Evolutionary conservation across 2,888 invertebrate genomes (phyloP), one percentile per base, ranked within the genome.

Genomic region (Protula sp.): DNA sequence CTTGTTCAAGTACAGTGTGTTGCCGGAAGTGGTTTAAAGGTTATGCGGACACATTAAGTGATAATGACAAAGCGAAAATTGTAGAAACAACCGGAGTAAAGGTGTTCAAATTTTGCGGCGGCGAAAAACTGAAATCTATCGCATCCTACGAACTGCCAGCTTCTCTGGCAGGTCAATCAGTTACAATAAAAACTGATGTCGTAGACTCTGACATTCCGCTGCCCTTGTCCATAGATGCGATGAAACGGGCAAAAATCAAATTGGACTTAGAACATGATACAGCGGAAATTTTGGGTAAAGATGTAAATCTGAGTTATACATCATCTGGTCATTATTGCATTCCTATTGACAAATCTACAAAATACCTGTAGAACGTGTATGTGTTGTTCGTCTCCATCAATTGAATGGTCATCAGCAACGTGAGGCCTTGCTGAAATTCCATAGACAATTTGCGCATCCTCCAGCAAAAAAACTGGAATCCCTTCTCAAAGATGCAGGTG

Each of bases 371-470:
- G n/a, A n/a, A n/a, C n/a, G n/a, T n/a, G n/a, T n/a, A n/a, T n/a
- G n/a, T n/a, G n/a, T n/a, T n/a, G n/a, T n/a, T n/a, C n/a, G n/a
- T n/a, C n/a, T n/a, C n/a, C n/a, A n/a, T n/a, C 24, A 55, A 22
- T 5, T 38, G 30, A 5, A 30, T 4, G 38, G 27, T 22, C 4
- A 38, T 5, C 9, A n/a, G 54, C 5, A 53, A 24, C 26, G 38
- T 9, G 22, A 53, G 27, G 22, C 53, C 4, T n/a, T 53, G 9
- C 9, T 28, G 29, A 53, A 53, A 28, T 38, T 64, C 22, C 65
- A 67, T 30, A 31, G 67, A 29, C 67, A 67, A 27, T 66, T 66
- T 59, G 66, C 61, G 24, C 66, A 66, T 51, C 64, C 66, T 9
- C 30, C 64, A 52, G 51, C 55, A 45, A 57, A 57, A 38, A 53